Base-by-base conservation (phyloP, 37 sponge, comb jelly and placozoan species). In the Beroe ovata region DNA sequence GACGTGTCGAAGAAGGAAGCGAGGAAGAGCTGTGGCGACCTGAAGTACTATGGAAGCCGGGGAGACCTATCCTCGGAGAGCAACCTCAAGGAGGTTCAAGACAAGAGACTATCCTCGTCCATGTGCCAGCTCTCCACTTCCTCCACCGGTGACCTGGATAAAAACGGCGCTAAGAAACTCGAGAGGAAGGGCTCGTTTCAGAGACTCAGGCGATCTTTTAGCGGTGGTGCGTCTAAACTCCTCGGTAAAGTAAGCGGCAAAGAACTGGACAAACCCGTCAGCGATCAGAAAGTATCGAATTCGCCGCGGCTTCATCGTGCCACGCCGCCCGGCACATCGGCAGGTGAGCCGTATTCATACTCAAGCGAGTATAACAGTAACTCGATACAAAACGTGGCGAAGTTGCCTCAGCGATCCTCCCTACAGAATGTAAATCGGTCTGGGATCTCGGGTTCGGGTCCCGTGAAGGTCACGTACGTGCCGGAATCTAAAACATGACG, bases 1-100 rank as follows among this genome's bases (percentile, higher is more conserved):
- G 36, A 77, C 4, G 2, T 36, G 28, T 42, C 84, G 0, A 33
- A 36, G 22, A 77, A 77, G 54, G 84, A 77, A 20, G 33, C 19
- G n/a, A 38, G 84, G 54, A 77, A 42, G 84, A 77, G 84, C 28
- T 77, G 84, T 40, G 84, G 84, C 25, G 84, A 77, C 25, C 84
- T 77, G 41, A 77, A 77, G 84, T 77, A 77, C 28, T 77, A 77
- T 20, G 84, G 84, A 29, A 36, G 38, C 18, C 42, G 84, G 1
- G 84, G 84, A 3, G 84, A 77, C 33, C 84, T 77, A 1, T 32
- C 47, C n/a, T 29, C 38, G 19, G 38, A 42, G 1, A 42, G 84
- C 22, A 77, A 77, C 28, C 28, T 77, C 28, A 77, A 77, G 54
- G 84, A 77, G 28, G 33, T 77, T 8, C 84, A 77, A 19, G 84